Evolutionary conservation across 2,113 vertebrate species (phyloP), one percentile per base, ranked within the genome.

Genomic region (Cavia porcellus): DNA sequence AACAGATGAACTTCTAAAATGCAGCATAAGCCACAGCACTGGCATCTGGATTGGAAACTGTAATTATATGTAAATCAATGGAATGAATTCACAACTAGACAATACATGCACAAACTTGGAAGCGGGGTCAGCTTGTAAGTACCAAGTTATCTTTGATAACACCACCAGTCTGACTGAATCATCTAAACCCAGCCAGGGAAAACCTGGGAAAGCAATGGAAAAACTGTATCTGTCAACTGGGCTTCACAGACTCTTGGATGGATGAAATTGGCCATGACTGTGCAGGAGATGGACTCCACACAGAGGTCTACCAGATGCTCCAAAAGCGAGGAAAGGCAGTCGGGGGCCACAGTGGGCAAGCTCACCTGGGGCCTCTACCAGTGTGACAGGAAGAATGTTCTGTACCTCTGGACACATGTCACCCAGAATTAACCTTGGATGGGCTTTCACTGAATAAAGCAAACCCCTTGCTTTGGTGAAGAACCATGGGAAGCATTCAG

Each of bases 281-380:
- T 17, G 98, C 97, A 84, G 98, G 99, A 0, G 99, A 99, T 17
- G 99, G 99, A 68, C 98, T 99, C 7, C 98, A 98, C 1, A 99
- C 99, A 97, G 99, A 99, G 97, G 99, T 99, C 85, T 99, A 99
- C 97, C 99, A 99, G 98, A 99, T 99, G 99, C 98, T 99, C 93
- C 98, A 98, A 28, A 98, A 97, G 66, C 99, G 99, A 99, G 98
- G 96, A 99, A 99, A 94, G 99, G 99, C 80, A 98, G 95, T 22
- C 98, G 99, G 64, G 99, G 1, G 99, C 99, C 75, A 99, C 99
- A 0, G 96, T 99, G 57, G 99, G 99, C 24, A 99, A 99, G 95
- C 98, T 99, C 20, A 99, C 99, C 75, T 96, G 3, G 20, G 99
- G 99, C 0, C 99, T 99, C 17, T 94, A 98, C 2, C 96, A 95